Evolutionary conservation across 2,113 vertebrate species (phyloP).

Genomic region (Edolisoma coerulescens): DNA sequence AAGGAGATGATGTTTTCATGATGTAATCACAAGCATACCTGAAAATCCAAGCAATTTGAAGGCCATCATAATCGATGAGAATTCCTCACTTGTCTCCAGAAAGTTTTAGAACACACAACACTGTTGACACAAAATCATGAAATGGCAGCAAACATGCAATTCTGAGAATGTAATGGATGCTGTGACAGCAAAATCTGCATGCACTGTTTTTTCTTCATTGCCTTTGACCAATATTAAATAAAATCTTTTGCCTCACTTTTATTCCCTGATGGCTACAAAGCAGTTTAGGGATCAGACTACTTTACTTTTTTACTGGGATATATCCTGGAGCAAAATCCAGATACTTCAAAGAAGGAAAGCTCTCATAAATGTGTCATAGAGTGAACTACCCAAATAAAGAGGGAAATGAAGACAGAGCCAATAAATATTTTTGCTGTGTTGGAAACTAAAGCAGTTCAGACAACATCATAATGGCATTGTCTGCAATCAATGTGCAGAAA

Average conservation of each 20-base stretch:
- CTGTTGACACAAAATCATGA: background rate
- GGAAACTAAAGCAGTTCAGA: background rate
- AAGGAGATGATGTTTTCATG: background rate
- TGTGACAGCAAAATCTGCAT: background rate
- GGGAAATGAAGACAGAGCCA: background rate
- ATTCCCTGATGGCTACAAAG: background rate
- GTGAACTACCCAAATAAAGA: background rate
- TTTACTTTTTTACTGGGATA: background rate
- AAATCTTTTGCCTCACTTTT: background rate
- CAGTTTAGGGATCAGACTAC: background rate
- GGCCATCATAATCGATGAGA: background rate
- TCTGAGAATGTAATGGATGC: background rate
- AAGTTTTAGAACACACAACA: background rate
- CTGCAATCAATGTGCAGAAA: background rate
- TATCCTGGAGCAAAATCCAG: background rate
- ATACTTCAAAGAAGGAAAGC: background rate
- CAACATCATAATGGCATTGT: background rate
- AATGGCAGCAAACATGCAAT: background rate
- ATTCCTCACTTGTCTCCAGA: background rate
- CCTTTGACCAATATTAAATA: background rate
- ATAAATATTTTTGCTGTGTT: background rate
- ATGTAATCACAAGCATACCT: background rate
- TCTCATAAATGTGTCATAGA: background rate
- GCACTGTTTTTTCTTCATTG: background rate
- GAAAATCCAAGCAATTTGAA: background rate